phyloP scores from a whole-genome alignment of 1,140 invertebrate genomes.

The Cherax destructor region DNA sequence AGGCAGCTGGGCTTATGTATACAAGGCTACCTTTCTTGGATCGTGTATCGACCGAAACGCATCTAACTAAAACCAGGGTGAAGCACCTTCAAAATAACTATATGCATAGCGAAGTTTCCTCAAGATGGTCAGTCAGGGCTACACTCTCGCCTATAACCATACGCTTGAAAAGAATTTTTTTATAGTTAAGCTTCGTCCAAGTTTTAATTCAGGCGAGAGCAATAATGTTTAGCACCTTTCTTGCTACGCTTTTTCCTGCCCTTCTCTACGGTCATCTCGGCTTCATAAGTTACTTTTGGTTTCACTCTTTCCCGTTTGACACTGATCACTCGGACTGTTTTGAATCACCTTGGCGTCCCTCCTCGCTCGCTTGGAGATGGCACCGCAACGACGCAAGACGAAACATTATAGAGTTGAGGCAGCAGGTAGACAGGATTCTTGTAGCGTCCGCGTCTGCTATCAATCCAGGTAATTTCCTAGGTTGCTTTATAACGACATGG shows the following conservation, averaged over 20 bases:
- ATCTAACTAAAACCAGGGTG: too few relatives aligned
- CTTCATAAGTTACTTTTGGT: conserved; percentile 21
- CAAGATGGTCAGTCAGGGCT: too few relatives aligned
- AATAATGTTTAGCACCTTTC: conserved; percentile 22
- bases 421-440: neutral
- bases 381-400: neutral
- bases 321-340: neutral
- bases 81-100: too few relatives aligned
- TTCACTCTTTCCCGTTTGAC: conserved; percentile 3
- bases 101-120: too few relatives aligned
- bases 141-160: neutral
- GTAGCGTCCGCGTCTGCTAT: neutral
- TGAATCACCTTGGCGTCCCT: neutral
- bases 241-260: neutral
- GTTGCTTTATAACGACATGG: conserved; percentile 42
- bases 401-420: neutral
- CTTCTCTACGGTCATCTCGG: neutral
- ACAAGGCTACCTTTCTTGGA: too few relatives aligned
- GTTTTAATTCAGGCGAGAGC: conserved; percentile 9
- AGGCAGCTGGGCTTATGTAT: too few relatives aligned
- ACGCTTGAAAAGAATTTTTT: neutral
- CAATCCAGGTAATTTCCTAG: conserved; percentile 21
- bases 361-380: neutral
- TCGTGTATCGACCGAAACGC: too few relatives aligned
- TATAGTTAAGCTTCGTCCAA: neutral